phyloP scores from a whole-genome alignment of 2,888 invertebrate species.

The Mellilla xanthometata region DNA sequence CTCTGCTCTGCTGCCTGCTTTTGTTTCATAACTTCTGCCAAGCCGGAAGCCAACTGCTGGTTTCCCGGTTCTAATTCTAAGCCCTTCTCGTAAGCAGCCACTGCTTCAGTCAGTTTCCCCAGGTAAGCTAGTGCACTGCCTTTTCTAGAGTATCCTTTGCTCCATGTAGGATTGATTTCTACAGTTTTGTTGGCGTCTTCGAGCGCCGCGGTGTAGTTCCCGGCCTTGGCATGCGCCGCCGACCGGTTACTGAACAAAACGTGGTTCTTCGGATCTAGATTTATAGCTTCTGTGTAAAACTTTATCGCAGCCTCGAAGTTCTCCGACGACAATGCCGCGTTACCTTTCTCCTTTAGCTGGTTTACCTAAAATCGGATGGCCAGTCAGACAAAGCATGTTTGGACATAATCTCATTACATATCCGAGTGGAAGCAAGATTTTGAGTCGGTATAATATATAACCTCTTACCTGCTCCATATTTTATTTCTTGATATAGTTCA shows the following conservation, averaged over 20 bases:
- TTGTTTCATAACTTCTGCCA: conserved; percentile 83
- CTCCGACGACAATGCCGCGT: conserved; percentile 89
- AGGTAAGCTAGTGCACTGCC: conserved; percentile 92
- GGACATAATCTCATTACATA: conserved; percentile 30
- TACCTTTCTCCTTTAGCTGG: conserved; percentile 93
- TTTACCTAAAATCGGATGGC: conserved; percentile 84
- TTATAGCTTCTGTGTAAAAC: conserved; percentile 91
- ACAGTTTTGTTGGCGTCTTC: conserved; percentile 94
- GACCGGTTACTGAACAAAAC: conserved; percentile 96
- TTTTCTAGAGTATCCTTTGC: conserved; percentile 94
- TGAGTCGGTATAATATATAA: conserved; percentile 59
- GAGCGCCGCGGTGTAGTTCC: conserved; percentile 88
- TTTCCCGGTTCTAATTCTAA: conserved; percentile 88
- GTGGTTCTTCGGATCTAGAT: conserved; percentile 90
- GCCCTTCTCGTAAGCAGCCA: conserved; percentile 87
- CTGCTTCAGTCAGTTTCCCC: conserved; percentile 88
- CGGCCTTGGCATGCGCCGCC: conserved; percentile 93
- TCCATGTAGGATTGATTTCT: conserved; percentile 91
- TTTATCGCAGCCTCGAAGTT: conserved; percentile 91
- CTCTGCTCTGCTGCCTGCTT: conserved; percentile 42
- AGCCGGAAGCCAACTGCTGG: conserved; percentile 85
- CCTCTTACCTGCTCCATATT: conserved; percentile 78
- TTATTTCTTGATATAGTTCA: conserved; percentile 37
- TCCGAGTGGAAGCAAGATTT: conserved; percentile 1
- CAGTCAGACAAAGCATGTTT: conserved; percentile 20